Base-by-base conservation (phyloP, 2,797 vertebrate species). In the Phylloscopus collybita region DNA sequence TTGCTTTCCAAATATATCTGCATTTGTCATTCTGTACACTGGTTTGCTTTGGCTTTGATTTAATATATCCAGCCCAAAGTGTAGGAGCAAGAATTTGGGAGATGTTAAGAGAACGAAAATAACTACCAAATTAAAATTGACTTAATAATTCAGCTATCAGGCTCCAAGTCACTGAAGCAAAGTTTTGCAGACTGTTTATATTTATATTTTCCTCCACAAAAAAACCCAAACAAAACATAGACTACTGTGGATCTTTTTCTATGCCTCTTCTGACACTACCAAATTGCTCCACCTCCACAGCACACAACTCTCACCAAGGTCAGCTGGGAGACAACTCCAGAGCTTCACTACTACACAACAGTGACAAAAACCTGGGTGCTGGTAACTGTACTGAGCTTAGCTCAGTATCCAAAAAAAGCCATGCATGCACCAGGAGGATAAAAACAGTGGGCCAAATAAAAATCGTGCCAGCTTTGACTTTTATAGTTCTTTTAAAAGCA, bases 1-100 rank as follows among this genome's bases (percentile, higher is more conserved):
- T 62, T 72, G 36, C 13, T 96, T 95, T 88, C 76, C 85, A 88
- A 86, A 87, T 78, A 56, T 60, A 89, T 53, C 30, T 61, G 8
- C 5, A 59, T 78, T 71, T 92, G 16, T 66, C 81, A 84, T 67
- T 66, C 32, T 84, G 60, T 27, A 51, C 69, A 57, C 23, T 75
- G 76, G 78, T 86, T 81, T 92, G 7, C 6, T 65, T 93, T 90
- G 25, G 67, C 62, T 87, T 95, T 88, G 16, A 76, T 74, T 91
- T 51, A 92, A 90, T 32, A 83, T 53, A 64, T 38, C 4, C 67
- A 64, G 10, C 13, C 85, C 32, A 42, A 70, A 74, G 14, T n/a
- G 26, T 29, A 50, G 23, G 9, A 69, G 23, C 7, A 80, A 88
- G 70, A 67, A 7, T 54, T 25, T 16, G 21, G 38, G 57, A 59